Base-by-base conservation (phyloP, 2,113 vertebrate species). In the Saccopteryx bilineata region DNA sequence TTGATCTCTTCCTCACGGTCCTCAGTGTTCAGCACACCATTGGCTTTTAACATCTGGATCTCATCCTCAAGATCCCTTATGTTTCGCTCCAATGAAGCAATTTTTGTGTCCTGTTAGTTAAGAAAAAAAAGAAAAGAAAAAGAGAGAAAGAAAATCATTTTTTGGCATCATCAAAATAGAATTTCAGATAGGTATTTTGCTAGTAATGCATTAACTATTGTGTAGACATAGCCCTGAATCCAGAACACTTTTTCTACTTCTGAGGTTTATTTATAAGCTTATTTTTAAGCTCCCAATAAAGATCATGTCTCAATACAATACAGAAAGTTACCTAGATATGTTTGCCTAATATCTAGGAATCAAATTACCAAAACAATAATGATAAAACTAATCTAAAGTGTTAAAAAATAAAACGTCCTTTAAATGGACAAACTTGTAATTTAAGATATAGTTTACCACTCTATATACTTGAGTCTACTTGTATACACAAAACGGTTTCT, bases 51-150 rank as follows among this genome's bases (percentile, higher is more conserved):
- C 99, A 99, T 99, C 98, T 99, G 99, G 98, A 99, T 99, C 98
- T 99, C 99, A 99, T 99, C 99, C 98, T 99, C 99, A 89, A 99
- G 99, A 97, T 99, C 99, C 96, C 99, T 99, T 98, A 99, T 99
- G 98, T 99, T 99, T 96, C 99, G 99, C 97, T 99, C 99, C 98
- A 99, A 98, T 68, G 99, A 99, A 95, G 99, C 99, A 84, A 99
- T 99, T 99, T 99, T 99, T 98, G 99, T 99, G 98, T 99, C 99
- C 99, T 99, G 97, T 98, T 88, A 78, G 86, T 83, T 6, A 93
- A 95, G 95, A 96, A 87, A 15, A 31, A 71, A 3, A 24, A n/a
- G 50, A 58, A 71, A 6, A 14, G 7, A 54, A 31, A 24, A 26
- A 33, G 13, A 56, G 17, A 81, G 14, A 87, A 83, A 75, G 15